phyloP scores from a whole-genome alignment of 1,140 invertebrate genomes.

The Trichonephila inaurata region DNA sequence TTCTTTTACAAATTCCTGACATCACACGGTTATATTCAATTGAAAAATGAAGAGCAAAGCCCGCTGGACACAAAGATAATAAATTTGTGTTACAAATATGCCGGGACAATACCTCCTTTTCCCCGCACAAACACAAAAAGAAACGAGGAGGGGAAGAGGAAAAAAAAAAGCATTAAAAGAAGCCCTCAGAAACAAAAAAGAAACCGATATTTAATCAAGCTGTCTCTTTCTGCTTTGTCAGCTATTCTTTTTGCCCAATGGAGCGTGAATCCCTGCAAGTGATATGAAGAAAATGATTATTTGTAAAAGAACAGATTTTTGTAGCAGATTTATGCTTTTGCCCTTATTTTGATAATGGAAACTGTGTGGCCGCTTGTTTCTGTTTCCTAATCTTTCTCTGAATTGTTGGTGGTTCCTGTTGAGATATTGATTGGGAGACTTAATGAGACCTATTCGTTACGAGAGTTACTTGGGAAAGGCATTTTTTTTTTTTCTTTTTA shows the following conservation, averaged over 20 bases:
- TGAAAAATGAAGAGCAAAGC: constrained; percentile 6
- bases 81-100: constrained; percentile 38
- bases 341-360: constrained; percentile 47
- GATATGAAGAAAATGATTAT: constrained; percentile 73
- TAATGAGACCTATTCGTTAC: constrained; percentile 42
- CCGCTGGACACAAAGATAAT: constrained; percentile 32
- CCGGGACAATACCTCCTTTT: not conserved
- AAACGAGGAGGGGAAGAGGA: not conserved
- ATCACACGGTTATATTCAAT: not conserved
- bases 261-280: constrained; percentile 62
- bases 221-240: constrained; percentile 67
- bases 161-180: constrained; percentile 41
- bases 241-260: constrained; percentile 52
- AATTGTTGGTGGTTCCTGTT: not conserved
- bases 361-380: constrained; percentile 19
- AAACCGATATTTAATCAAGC: constrained; percentile 69
- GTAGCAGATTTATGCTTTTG: constrained; percentile 45
- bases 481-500: not conserved
- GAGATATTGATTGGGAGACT: constrained; percentile 34
- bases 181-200: constrained; percentile 2
- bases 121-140: not conserved
- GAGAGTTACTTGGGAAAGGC: not conserved
- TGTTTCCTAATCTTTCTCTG: constrained; percentile 38
- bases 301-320: constrained; percentile 68
- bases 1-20: not conserved